phyloP scores from a whole-genome alignment of 2,797 vertebrate genomes.

The Yasuhikotakia modesta region DNA sequence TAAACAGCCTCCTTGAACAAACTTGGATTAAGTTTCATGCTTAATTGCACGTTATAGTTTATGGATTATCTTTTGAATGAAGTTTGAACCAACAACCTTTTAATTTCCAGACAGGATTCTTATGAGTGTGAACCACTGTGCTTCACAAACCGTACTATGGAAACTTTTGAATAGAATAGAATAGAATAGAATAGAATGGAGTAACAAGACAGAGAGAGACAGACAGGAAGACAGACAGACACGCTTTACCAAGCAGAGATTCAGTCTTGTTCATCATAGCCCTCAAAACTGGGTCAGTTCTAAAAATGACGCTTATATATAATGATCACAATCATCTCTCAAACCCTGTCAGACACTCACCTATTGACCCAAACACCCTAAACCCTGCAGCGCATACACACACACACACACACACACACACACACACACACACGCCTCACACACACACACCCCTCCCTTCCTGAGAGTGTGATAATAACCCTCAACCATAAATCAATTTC shows the following conservation, averaged over 20 bases:
- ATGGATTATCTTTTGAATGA: background rate
- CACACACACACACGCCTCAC: background rate
- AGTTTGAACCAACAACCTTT: background rate
- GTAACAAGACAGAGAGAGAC: background rate
- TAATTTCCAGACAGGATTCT: background rate
- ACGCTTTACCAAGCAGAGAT: background rate
- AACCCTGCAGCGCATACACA: background rate
- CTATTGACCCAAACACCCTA: conserved; percentile 15
- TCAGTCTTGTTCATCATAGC: background rate
- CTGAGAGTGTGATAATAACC: conserved; percentile 69
- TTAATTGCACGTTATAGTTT: conserved; percentile 1
- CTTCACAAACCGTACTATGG: background rate
- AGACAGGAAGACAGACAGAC: background rate
- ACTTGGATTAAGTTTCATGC: conserved; percentile 5
- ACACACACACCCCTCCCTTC: conserved; percentile 55
- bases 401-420: background rate
- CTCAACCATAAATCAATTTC: conserved; percentile 74
- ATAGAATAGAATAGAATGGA: background rate
- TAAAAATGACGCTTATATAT: conserved; percentile 31
- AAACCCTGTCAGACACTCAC: conserved; percentile 23
- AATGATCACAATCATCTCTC: conserved; percentile 35
- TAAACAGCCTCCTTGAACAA: background rate
- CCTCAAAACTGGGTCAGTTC: background rate
- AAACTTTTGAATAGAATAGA: background rate
- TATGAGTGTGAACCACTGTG: too few relatives aligned